Base-by-base conservation (phyloP, 2,888 invertebrate species). In the Volucella inflata region DNA sequence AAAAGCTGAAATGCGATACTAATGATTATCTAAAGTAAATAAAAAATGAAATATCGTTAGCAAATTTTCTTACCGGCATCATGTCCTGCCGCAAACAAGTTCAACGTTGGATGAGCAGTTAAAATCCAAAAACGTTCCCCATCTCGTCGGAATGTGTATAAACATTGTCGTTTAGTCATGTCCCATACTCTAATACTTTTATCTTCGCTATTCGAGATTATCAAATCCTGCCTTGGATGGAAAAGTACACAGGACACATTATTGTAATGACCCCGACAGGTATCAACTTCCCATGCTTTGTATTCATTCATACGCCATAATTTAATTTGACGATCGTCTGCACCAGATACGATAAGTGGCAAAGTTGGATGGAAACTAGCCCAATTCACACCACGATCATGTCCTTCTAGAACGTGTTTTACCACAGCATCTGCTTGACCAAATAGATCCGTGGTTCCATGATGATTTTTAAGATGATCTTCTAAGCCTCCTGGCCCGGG, bases 241-340 rank as follows among this genome's bases (percentile, higher is more conserved):
- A 99, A 99, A 55, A 98, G 93, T 0, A 97, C 98, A 90, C 99
- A 99, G 0, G 99, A 99, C 2, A 99, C 99, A 92, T 99, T 99
- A 94, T 99, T 98, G 94, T 99, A 99, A 92, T 99, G 99, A 0
- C 99, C 99, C n/a, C 99, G 95, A 89, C 99, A 99, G 0, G 99
- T 98, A 93, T 99, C 99, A 53, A 99, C 98, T 91, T 99, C 99
- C 99, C 99, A 99, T 0, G 99, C 99, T 93, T 97, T 97, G n/a
- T 97, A 95, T 92, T 98, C 98, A 90, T 98, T 99, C 98, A 98
- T 98, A 87, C 99, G 94, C 99, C 99, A 99, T 88, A 99, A 93
- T 92, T 99, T 99, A 60, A 99, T 96, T 90, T 98, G 97, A 12
- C 99, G 94, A 92, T 99, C 99, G 91, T 99, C 99, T n/a, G 99